These are phyloP conservation scores for Nomada goodeniana DNA, from an alignment of 2,888 invertebrate genomes.

Conservation along the genomic window DNA sequence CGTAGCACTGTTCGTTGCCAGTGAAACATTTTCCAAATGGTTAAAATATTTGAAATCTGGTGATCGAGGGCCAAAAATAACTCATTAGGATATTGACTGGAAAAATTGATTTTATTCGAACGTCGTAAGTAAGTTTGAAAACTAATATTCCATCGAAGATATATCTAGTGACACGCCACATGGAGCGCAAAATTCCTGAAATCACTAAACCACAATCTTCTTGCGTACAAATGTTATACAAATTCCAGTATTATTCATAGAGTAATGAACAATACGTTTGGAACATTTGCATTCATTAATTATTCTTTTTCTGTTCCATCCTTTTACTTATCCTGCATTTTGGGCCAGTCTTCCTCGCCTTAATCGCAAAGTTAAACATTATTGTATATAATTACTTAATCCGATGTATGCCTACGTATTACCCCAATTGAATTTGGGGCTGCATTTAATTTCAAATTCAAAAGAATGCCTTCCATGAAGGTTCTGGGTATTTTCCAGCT, in stretches of 20 bases:
- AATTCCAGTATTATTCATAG: neutral
- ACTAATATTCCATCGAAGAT: neutral
- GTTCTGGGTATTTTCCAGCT: constrained; percentile 3
- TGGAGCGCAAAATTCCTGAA: neutral
- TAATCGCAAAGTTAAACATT: neutral
- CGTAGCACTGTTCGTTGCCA: constrained; percentile 31
- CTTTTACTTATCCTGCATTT: no score
- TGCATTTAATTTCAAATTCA: neutral
- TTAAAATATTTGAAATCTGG: constrained; percentile 52
- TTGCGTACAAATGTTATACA: neutral
- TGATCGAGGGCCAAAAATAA: constrained; percentile 11
- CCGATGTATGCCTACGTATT: neutral
- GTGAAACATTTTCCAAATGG: constrained; percentile 33
- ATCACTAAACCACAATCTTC: neutral
- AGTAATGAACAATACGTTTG: neutral
- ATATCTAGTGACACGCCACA: neutral
- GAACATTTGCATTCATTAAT: neutral
- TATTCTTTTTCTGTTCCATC: no score
- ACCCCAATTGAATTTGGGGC: neutral
- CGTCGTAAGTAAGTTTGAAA: constrained; percentile 24
- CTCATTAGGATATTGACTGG: neutral
- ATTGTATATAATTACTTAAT: neutral
- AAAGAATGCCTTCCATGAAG: neutral
- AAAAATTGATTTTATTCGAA: neutral
- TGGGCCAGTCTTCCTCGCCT: constrained; percentile 17